Conservation (phyloP, 2,797 vertebrate species). For the Mastacembelus armatus region DNA sequence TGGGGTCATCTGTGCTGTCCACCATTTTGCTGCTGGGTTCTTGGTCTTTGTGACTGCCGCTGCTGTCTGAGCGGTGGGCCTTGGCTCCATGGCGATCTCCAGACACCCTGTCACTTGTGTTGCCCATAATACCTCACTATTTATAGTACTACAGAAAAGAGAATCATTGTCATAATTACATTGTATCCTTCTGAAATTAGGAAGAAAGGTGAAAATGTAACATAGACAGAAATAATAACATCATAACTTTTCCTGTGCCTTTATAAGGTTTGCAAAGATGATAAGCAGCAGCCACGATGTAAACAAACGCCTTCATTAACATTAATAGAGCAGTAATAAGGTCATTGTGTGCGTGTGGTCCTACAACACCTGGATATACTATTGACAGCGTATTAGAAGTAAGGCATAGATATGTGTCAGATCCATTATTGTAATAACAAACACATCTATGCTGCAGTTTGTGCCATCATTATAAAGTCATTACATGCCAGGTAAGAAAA, state of each 20-base stretch:
- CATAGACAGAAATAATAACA: too few relatives aligned
- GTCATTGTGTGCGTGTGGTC: too few relatives aligned
- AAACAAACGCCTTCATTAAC: neutral
- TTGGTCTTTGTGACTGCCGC: constrained; percentile 89
- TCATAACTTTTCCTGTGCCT: too few relatives aligned
- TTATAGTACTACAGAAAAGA: constrained; percentile 12
- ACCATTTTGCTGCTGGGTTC: constrained; percentile 91
- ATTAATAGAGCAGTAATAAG: neutral
- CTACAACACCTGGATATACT: neutral
- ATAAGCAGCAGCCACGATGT: neutral
- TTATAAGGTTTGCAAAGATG: neutral
- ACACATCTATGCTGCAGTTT: too few relatives aligned
- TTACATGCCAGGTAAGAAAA: too few relatives aligned
- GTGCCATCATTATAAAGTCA: too few relatives aligned
- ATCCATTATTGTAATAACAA: too few relatives aligned
- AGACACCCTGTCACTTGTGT: constrained; percentile 92
- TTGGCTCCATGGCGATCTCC: constrained; percentile 92
- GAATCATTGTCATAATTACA: neutral
- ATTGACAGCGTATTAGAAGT: neutral
- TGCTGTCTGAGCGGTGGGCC: constrained; percentile 88
- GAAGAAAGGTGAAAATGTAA: neutral
- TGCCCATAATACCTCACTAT: constrained; percentile 86
- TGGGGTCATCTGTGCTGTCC: constrained; percentile 96
- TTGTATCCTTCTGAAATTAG: neutral
- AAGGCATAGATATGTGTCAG: too few relatives aligned